Conservation (phyloP, 2,888 invertebrate genomes). For the Chalcosyrphus nemorum region DNA sequence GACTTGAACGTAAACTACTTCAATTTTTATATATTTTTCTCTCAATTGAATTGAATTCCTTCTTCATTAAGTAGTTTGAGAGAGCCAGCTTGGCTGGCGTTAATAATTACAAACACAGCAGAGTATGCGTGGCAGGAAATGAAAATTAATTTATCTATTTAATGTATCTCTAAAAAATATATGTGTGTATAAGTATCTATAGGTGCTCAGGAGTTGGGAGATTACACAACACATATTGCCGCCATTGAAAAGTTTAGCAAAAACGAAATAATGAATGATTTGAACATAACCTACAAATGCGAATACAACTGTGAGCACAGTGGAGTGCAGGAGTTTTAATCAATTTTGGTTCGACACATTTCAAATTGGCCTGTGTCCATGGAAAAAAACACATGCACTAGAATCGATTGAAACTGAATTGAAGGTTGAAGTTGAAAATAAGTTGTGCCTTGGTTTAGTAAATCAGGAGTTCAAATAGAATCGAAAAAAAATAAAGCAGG, state of each 20-base stretch:
- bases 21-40: slow-evolving; percentile 12
- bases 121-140: slow-evolving; percentile 60
- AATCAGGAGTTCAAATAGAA: too few species aligned
- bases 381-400: too few species aligned
- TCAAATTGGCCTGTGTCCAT: neutral
- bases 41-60: slow-evolving; percentile 7
- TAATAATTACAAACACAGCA: slow-evolving; percentile 30
- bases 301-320: neutral
- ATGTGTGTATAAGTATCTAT: neutral
- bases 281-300: neutral
- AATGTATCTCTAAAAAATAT: slow-evolving; percentile 2
- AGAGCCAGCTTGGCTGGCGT: neutral
- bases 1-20: slow-evolving; percentile 32
- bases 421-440: too few species aligned
- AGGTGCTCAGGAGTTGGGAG: neutral
- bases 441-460: too few species aligned
- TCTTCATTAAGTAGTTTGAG: neutral
- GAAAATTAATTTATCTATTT: slow-evolving; percentile 24
- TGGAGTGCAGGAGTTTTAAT: neutral
- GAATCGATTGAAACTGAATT: too few species aligned
- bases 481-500: too few species aligned
- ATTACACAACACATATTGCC: slow-evolving; percentile 4
- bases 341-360: neutral
- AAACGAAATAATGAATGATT: neutral
- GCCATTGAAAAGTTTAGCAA: neutral